Conservation (phyloP, 2,113 vertebrate genomes). For the Alaudala cheleensis region DNA sequence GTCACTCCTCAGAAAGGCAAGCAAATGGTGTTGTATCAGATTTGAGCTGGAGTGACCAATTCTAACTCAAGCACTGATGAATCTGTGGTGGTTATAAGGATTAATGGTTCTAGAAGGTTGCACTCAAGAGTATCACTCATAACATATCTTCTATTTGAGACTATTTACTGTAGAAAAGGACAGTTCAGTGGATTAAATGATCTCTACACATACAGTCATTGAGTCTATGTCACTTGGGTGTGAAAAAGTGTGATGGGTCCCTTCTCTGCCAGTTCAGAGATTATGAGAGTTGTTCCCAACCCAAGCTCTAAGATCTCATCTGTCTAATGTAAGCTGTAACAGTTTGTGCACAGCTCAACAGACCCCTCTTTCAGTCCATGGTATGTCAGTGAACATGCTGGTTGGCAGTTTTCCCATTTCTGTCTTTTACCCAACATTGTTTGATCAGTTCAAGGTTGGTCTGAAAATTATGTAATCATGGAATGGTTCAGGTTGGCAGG, state of each 20-base stretch:
- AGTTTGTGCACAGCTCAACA: background rate
- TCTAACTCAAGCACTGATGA: background rate
- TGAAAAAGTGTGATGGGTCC: background rate
- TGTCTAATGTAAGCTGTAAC: background rate
- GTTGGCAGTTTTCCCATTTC: background rate
- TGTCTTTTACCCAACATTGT: background rate
- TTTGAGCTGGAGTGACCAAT: background rate
- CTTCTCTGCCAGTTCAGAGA: background rate
- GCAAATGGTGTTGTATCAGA: background rate
- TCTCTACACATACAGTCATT: background rate
- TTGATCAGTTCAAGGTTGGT: background rate
- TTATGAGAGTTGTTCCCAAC: background rate
- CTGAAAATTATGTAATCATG: background rate
- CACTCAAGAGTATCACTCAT: background rate
- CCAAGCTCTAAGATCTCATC: background rate
- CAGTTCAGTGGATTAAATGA: background rate
- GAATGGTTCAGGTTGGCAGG: background rate
- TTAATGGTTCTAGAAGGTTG: background rate
- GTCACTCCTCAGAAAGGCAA: background rate
- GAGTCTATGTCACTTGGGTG: background rate
- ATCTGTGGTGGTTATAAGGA: background rate
- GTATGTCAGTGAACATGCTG: background rate
- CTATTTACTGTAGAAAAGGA: background rate
- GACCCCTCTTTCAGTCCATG: background rate
- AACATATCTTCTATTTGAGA: background rate